These are phyloP conservation scores for Sinocyclocheilus anshuiensis DNA, from an alignment of 2,113 vertebrate species.

Conservation along the genomic window DNA sequence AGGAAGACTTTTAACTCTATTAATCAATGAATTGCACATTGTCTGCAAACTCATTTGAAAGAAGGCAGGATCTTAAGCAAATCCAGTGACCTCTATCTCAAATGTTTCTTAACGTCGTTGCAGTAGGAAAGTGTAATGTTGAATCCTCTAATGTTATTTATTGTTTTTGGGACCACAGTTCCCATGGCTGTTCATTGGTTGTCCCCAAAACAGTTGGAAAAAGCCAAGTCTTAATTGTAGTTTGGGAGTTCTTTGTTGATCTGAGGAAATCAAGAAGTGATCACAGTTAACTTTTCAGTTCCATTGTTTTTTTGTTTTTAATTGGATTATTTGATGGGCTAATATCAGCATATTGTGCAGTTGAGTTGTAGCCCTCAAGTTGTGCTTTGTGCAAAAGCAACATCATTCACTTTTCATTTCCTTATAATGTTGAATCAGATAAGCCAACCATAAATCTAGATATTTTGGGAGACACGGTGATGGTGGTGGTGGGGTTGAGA, in stretches of 20 bases:
- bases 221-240: constrained; percentile 29
- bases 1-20: too few relatives aligned
- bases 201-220: constrained; percentile 33
- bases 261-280: constrained; percentile 36
- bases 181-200: constrained; percentile 39
- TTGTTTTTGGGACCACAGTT: constrained; percentile 60
- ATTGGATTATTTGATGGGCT: constrained; percentile 44
- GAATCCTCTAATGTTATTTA: constrained; percentile 64
- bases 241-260: constrained; percentile 37
- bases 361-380: constrained; percentile 33
- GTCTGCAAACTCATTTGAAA: too few relatives aligned
- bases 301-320: constrained; percentile 8
- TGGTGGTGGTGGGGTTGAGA: neutral
- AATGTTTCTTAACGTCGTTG: too few relatives aligned
- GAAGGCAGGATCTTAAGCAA: too few relatives aligned
- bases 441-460: constrained; percentile 64
- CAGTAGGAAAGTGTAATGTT: neutral
- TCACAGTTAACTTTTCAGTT: constrained; percentile 30
- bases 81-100: too few relatives aligned
- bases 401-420: neutral
- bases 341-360: constrained; percentile 45
- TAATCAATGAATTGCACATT: too few relatives aligned
- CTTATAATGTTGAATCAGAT: constrained; percentile 27
- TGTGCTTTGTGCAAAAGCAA: constrained; percentile 58
- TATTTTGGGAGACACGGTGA: constrained; percentile 14